phyloP scores from a whole-genome alignment of 2,888 invertebrate species.

The Idaea aversata region DNA sequence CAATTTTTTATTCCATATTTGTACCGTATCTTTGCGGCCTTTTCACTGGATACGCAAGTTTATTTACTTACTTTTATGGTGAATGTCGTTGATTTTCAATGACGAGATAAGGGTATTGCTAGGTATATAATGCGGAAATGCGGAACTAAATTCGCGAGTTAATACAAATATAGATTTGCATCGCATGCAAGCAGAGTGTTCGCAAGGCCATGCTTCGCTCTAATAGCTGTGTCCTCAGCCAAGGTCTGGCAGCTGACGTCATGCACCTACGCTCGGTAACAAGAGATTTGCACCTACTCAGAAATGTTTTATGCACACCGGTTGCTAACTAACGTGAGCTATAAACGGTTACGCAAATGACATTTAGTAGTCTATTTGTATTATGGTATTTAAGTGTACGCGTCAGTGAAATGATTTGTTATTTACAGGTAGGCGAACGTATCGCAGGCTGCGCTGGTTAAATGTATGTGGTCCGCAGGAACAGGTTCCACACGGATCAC shows the following conservation, averaged over 20 bases:
- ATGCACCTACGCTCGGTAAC: conserved; percentile 62
- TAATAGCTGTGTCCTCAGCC: conserved; percentile 71
- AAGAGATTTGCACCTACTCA: conserved; percentile 56
- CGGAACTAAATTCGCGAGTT: conserved; percentile 20
- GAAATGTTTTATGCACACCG: conserved; percentile 35
- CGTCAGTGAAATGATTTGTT: conserved; percentile 29
- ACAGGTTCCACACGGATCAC: conserved; percentile 71
- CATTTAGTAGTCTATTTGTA: conserved; percentile 6
- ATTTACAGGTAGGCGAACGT: conserved; percentile 41
- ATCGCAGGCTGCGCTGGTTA: conserved; percentile 43
- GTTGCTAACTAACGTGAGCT: conserved; percentile 34
- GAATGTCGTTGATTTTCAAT: conserved; percentile 3
- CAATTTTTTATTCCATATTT: neutral
- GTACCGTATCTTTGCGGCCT: neutral
- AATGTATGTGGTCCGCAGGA: conserved; percentile 63
- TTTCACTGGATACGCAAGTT: conserved; percentile 2
- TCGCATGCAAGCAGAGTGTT: conserved; percentile 64
- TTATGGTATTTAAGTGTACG: conserved; percentile 12
- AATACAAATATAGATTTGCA: conserved; percentile 41
- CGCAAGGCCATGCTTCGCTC: conserved; percentile 67
- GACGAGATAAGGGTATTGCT: neutral
- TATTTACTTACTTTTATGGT: conserved; percentile 10
- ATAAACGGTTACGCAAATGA: conserved; percentile 11
- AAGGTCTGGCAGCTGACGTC: conserved; percentile 72
- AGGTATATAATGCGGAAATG: conserved; percentile 24